Conservation (phyloP, 2,888 invertebrate species). For the Thereva unica region DNA sequence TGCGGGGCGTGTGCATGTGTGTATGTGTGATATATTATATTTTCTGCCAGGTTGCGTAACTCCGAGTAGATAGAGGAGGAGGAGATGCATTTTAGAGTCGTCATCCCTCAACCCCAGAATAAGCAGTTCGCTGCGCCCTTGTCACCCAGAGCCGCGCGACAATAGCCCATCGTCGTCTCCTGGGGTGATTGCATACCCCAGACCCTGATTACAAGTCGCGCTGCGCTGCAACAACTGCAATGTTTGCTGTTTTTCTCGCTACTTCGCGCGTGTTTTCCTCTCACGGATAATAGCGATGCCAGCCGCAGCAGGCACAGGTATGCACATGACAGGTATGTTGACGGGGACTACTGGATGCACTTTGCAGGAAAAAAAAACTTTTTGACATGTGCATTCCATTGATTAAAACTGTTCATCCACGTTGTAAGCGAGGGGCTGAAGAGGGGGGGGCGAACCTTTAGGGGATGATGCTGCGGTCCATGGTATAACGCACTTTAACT, state of each 20-base stretch:
- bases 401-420: constrained; percentile 36
- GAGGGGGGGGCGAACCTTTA: neutral
- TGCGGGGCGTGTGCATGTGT: constrained; percentile 4
- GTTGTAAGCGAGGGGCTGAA: constrained; percentile 11
- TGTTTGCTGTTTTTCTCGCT: no score
- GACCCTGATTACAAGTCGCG: no score
- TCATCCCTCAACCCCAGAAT: no score
- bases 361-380: constrained; percentile 16
- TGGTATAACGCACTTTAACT: neutral
- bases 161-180: no score
- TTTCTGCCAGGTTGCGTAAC: constrained; percentile 22
- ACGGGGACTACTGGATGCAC: constrained; percentile 11
- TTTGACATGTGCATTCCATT: constrained; percentile 41
- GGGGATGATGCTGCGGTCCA: neutral
- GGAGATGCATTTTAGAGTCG: no score
- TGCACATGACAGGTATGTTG: constrained; percentile 23
- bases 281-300: no score
- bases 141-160: no score
- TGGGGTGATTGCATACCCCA: no score
- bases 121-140: no score
- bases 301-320: constrained; percentile 2
- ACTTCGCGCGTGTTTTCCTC: no score
- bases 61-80: no score
- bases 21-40: constrained; percentile 15
- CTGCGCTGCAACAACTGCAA: no score